Conservation (phyloP, 2,888 invertebrate genomes). For the Elgonia sp. region DNA sequence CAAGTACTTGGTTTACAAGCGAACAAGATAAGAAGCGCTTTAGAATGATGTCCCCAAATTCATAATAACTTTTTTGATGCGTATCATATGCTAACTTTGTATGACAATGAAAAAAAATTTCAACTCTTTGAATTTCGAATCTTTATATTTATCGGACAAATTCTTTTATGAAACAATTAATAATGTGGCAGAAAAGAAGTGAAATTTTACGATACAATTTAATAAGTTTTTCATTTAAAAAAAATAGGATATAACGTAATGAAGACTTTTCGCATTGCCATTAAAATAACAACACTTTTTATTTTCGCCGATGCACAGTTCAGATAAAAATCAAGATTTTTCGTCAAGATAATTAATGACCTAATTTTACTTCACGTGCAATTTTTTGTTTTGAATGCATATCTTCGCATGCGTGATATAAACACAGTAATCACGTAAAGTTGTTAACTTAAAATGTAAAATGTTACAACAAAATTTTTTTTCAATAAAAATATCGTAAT, state of each 20-base stretch:
- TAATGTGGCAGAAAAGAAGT: background rate
- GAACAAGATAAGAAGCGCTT: constrained; percentile 67
- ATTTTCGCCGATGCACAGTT: constrained; percentile 18
- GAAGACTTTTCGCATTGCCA: background rate
- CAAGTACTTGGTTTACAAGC: constrained; percentile 68
- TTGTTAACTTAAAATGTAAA: constrained; percentile 17
- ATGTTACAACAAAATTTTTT: background rate
- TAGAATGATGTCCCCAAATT: constrained; percentile 56
- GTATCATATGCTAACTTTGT: constrained; percentile 9
- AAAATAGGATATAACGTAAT: background rate
- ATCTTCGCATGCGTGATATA: constrained; percentile 44
- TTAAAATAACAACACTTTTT: constrained; percentile 9
- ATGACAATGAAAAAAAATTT: background rate
- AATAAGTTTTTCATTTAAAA: too few species aligned
- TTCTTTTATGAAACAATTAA: too few species aligned
- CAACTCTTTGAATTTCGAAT: too few species aligned
- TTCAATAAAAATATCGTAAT: background rate
- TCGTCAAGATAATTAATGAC: constrained; percentile 41
- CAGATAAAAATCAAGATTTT: constrained; percentile 31
- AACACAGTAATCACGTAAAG: constrained; percentile 29
- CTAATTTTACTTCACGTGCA: constrained; percentile 50
- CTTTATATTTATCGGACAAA: too few species aligned
- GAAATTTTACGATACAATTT: background rate
- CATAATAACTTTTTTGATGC: constrained; percentile 41
- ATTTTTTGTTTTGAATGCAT: constrained; percentile 50